A percentile compares a stretch with the other conserved stretches of the same genome.
phyloP scores from a whole-genome alignment of 2,113 vertebrate species.

The Atlantisia rogersi region DNA sequence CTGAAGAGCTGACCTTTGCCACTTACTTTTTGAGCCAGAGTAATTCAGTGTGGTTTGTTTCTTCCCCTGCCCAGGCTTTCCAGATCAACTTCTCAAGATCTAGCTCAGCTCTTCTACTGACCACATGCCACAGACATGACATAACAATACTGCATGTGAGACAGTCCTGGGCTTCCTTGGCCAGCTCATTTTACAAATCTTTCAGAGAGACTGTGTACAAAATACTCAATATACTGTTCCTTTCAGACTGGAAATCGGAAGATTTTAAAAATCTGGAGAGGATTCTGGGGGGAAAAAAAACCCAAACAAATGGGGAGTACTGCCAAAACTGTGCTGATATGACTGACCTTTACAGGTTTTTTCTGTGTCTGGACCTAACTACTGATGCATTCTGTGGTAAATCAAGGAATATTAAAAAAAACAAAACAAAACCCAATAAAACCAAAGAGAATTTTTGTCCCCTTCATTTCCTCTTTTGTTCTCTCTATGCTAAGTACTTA shows the following conservation, averaged over 20 bases:
- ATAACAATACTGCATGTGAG: rapidly evolving
- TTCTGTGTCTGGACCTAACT: neutral
- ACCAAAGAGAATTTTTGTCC: neutral
- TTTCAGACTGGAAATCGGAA: neutral
- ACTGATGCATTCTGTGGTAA: slow-evolving; percentile 19
- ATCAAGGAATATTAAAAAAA: neutral
- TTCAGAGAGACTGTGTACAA: neutral
- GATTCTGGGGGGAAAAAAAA: neutral
- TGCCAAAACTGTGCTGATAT: neutral
- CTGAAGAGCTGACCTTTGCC: neutral
- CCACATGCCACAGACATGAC: rapidly evolving
- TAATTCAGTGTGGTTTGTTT: neutral
- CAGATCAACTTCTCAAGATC: neutral
- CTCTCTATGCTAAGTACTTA: neutral
- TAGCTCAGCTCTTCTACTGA: rapidly evolving
- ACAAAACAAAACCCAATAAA: neutral
- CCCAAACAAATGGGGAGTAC: neutral
- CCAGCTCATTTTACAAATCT: rapidly evolving
- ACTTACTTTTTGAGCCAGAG: neutral
- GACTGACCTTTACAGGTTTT: neutral
- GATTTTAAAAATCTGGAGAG: neutral
- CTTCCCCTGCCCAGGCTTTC: neutral
- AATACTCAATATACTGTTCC: neutral
- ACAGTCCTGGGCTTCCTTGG: neutral
- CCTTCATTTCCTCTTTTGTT: neutral